Evolutionary conservation across 1,140 invertebrate genomes (phyloP).

Genomic region (Myzus persicae): DNA sequence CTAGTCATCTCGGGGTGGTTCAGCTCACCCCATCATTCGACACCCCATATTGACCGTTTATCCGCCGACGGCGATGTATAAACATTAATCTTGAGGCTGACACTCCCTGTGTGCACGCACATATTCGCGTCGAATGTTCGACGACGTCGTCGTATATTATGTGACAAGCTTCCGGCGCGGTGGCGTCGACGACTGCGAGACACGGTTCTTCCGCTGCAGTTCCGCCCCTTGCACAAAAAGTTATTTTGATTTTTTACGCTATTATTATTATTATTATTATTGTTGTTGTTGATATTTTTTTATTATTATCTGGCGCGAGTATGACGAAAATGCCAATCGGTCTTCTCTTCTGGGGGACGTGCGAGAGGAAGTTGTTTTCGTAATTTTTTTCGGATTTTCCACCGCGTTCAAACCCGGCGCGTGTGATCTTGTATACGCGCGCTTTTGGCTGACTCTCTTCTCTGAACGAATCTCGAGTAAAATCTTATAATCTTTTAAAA

Average conservation of each 20-base stretch:
- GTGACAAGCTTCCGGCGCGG: not conserved
- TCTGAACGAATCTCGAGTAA: no score
- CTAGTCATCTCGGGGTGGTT: slow-evolving; percentile 3
- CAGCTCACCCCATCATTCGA: not conserved
- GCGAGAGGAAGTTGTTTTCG: not conserved
- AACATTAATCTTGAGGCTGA: slow-evolving; percentile 38
- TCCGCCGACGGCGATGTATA: not conserved
- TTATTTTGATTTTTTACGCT: not conserved
- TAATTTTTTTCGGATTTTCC: no score
- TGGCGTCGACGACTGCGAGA: not conserved
- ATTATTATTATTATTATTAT: not conserved
- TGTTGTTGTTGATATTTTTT: no score
- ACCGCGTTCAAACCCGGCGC: not conserved
- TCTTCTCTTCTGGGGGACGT: not conserved
- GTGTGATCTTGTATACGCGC: not conserved
- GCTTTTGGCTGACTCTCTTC: no score
- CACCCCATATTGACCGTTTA: slow-evolving; percentile 42
- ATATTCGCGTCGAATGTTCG: not conserved
- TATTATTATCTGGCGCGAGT: not conserved
- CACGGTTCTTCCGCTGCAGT: not conserved
- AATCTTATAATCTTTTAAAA: no score
- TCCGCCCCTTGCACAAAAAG: not conserved
- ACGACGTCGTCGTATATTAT: not conserved
- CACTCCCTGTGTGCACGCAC: not conserved
- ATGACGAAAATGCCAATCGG: not conserved